Base-by-base conservation (phyloP, 2,888 invertebrate genomes). In the Eupithecia centaureata region DNA sequence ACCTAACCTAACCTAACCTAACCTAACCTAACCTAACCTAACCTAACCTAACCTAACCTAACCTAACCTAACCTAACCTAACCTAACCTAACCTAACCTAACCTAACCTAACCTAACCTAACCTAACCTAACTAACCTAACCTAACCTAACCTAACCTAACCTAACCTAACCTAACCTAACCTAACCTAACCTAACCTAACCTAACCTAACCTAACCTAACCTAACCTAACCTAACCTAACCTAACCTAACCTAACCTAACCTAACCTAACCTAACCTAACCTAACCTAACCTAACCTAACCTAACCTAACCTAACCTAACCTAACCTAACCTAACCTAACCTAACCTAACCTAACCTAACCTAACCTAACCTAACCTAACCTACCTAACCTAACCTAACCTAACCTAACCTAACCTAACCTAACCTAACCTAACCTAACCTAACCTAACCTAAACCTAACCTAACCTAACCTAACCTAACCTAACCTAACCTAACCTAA, bases 371-470 rank as follows among this genome's bases (percentile, higher is more conserved):
- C 70, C 73, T 73, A 72, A 73, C 72, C 72, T 69, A 72, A 28
- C 28, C 28, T 28, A 28, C 2, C 28, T 5, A 4, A 73, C 72
- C 75, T 72, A 75, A 70, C 73, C 74, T 73, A 74, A 73, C 74
- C 73, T 73, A 74, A 74, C 74, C 74, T 73, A 74, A 74, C 72
- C 74, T 74, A 74, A 74, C 74, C 74, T 71, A 73, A 74, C 72
- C 74, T 71, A 73, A 73, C 72, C 74, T 71, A 73, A 73, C 72
- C 73, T 68, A 73, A 70, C 71, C 74, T 70, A 71, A 71, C 68
- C 71, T 71, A 71, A 72, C 72, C 74, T 69, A 73, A 74, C 73
- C 73, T 70, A 73, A 28, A 28, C 28, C 28, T 28, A 28, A 72
- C 73, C 72, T 72, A 73, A 73, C 72, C 72, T 70, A 73, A 75